phyloP scores from a whole-genome alignment of 1,140 invertebrate species.

The Pemphigus obesinymphae region DNA sequence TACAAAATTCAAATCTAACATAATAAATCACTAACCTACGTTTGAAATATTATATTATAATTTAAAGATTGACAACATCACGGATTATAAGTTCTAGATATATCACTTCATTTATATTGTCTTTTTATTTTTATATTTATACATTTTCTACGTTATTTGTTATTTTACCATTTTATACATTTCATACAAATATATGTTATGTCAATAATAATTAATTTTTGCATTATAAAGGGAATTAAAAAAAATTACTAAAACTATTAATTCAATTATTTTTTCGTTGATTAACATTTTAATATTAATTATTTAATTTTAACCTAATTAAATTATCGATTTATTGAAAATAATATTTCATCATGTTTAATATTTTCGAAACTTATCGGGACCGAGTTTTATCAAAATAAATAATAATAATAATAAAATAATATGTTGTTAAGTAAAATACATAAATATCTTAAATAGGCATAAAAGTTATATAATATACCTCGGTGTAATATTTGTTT shows the following conservation, averaged over 20 bases:
- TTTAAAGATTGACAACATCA: background rate
- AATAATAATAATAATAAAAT: background rate
- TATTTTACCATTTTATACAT: too few relatives aligned
- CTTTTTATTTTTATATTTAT: too few relatives aligned
- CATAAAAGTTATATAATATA: too few relatives aligned
- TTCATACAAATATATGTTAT: too few relatives aligned
- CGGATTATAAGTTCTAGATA: background rate
- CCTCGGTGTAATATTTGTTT: background rate
- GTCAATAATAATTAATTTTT: too few relatives aligned
- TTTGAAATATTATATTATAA: background rate
- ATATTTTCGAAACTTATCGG: background rate
- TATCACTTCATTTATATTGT: background rate
- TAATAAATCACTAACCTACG: background rate
- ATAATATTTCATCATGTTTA: background rate
- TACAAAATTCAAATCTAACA: background rate
- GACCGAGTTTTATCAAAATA: background rate
- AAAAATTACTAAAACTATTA: too few relatives aligned
- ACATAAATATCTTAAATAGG: too few relatives aligned
- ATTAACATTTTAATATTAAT: background rate
- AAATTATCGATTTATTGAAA: background rate
- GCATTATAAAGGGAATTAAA: too few relatives aligned
- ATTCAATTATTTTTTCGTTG: too few relatives aligned
- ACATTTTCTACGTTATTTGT: too few relatives aligned
- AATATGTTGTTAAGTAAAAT: background rate
- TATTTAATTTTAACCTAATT: background rate